phyloP scores from a whole-genome alignment of 1,140 invertebrate species.

The Pseudomyrmex pallidus region DNA sequence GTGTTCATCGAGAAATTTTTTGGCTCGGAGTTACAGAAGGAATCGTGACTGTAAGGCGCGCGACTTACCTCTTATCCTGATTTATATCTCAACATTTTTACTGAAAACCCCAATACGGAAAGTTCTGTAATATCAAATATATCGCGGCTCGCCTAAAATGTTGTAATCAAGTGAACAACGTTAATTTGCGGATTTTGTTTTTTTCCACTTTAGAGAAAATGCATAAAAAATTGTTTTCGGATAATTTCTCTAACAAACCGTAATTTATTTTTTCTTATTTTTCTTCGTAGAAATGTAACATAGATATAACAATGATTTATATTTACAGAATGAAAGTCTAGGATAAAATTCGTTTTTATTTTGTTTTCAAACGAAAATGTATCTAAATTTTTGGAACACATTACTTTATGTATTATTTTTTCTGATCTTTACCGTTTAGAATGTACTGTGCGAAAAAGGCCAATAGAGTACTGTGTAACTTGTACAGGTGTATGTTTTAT shows the following conservation, averaged over 20 bases:
- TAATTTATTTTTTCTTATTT: background rate
- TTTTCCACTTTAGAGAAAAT: background rate
- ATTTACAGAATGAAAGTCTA: background rate
- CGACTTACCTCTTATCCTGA: background rate
- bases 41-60: background rate
- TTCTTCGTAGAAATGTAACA: background rate
- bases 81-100: constrained; percentile 23
- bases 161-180: background rate
- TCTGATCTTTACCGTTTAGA: background rate
- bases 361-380: background rate
- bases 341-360: background rate
- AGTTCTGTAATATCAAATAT: background rate
- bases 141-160: background rate
- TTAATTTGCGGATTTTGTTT: background rate
- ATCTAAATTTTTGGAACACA: background rate
- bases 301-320: background rate
- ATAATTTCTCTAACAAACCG: background rate
- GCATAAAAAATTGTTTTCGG: background rate
- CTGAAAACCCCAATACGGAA: background rate
- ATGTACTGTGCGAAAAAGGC: constrained; percentile 1
- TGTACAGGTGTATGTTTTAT: constrained; percentile 14
- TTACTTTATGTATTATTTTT: constrained; percentile 23
- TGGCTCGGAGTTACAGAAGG: background rate
- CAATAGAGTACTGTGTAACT: background rate
- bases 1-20: background rate